These are phyloP conservation scores for Lumbricus terrestris DNA, from an alignment of 2,888 invertebrate species.

Conservation along the genomic window DNA sequence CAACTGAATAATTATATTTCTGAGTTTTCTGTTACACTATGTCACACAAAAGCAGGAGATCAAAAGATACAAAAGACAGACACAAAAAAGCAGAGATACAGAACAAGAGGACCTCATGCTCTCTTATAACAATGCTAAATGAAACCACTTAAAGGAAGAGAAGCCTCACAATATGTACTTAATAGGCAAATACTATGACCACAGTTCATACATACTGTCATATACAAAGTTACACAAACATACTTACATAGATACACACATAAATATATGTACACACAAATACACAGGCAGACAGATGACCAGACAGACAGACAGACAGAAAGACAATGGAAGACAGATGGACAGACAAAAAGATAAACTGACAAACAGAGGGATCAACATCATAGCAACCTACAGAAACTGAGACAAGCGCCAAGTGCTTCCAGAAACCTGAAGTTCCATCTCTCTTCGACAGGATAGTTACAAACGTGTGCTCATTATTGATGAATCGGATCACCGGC, in stretches of 20 bases:
- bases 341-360: too few species aligned
- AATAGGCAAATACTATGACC: too few species aligned
- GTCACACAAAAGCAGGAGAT: background rate
- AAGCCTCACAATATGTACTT: too few species aligned
- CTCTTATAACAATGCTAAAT: too few species aligned
- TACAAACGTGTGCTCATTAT: background rate
- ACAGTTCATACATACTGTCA: too few species aligned
- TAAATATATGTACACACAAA: background rate
- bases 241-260: background rate
- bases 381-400: background rate
- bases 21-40: background rate
- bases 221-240: background rate
- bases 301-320: background rate
- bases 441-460: constrained; percentile 4
- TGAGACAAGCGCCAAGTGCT: background rate
- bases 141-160: too few species aligned
- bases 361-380: background rate
- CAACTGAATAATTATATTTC: background rate
- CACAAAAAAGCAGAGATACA: background rate
- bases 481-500: constrained; percentile 4
- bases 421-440: constrained; percentile 9
- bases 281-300: background rate
- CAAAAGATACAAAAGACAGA: background rate
- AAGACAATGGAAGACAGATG: too few species aligned
- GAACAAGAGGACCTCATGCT: background rate